These are phyloP conservation scores for Corbicula japonica DNA, from an alignment of 2,888 invertebrate species.

Conservation along the genomic window DNA sequence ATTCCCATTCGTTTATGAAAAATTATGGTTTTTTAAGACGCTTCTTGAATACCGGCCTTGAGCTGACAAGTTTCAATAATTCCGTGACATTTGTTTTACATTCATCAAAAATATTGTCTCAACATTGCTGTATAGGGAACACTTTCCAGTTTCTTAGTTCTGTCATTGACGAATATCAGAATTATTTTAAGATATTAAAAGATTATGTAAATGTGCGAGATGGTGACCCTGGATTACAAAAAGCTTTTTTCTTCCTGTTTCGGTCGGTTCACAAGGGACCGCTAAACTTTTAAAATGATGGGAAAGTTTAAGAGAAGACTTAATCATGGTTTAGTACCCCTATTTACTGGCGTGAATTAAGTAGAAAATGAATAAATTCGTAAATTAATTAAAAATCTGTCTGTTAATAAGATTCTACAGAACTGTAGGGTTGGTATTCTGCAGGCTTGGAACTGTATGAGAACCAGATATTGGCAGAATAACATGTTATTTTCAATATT, in stretches of 20 bases:
- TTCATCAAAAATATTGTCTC: too few species aligned
- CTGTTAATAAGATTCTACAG: slow-evolving; percentile 26
- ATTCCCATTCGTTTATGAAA: too few species aligned
- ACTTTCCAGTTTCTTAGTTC: too few species aligned
- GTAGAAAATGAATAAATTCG: slow-evolving; percentile 27
- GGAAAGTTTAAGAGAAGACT: slow-evolving; percentile 14
- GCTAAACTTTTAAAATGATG: slow-evolving; percentile 27
- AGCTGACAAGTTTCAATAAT: too few species aligned
- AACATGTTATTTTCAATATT: too few species aligned
- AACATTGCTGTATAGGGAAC: too few species aligned
- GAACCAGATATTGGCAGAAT: too few species aligned
- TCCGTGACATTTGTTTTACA: too few species aligned
- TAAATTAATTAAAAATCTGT: slow-evolving; percentile 33
- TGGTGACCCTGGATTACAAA: slow-evolving; percentile 1
- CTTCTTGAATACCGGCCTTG: too few species aligned
- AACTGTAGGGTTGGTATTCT: too few species aligned
- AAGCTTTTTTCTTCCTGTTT: slow-evolving; percentile 18
- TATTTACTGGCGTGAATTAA: slow-evolving; percentile 19
- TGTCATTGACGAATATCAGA: slow-evolving; percentile 31
- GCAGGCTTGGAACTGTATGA: too few species aligned
- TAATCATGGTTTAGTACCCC: slow-evolving; percentile 24
- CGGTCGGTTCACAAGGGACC: slow-evolving; percentile 11
- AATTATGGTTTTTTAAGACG: too few species aligned
- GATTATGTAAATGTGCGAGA: slow-evolving; percentile 32
- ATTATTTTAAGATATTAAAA: slow-evolving; percentile 12